Base-by-base conservation (phyloP, 2,888 invertebrate species). In the Dysmachus trigonus region DNA sequence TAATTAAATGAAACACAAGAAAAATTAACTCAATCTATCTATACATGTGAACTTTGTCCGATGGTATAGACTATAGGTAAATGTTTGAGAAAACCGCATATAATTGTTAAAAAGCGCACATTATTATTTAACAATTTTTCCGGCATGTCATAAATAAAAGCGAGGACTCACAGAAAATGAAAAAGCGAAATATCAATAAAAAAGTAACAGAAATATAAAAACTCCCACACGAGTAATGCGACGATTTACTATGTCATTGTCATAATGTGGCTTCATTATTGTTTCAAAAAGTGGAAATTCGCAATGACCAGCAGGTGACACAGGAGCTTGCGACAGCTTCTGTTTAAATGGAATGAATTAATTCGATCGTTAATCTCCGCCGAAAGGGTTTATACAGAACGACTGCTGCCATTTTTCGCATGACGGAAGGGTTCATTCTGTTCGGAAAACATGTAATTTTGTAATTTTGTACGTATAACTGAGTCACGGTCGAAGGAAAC, bases 211-310 rank as follows among this genome's bases (percentile, higher is more conserved):
- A 51, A 51, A 51, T 51, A 51, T 41, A 18, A 51, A 51, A 51
- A 62, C 62, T 62, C 62, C 62, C 62, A 62, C 62, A 13, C 62
- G 22, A 62, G 62, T 62, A 62, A 62, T 62, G 10, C 62, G 8
- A 22, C 62, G 62, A 62, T 22, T 62, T 62, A 62, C 22, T 62
- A 22, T 62, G 62, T 62, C 62, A 62, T 62, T 62, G 27, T 62
- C 62, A 62, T 62, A 62, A 62, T 38, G 76, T 35, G 76, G 76
- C 76, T 76, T 76, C 35, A 76, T 76, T 38, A 76, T 33, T 76
- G 76, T 38, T 76, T 33, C 33, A 76, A 76, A 76, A 74, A 18
- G 30, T 18, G 74, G 74, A 76, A 76, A 35, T 38, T 35, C 38
- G 38, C 76, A 76, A 76, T 76, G 18, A 18, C 35, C 35, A 38